phyloP scores from a whole-genome alignment of 2,797 vertebrate species.

The Triplophysa bombifrons region DNA sequence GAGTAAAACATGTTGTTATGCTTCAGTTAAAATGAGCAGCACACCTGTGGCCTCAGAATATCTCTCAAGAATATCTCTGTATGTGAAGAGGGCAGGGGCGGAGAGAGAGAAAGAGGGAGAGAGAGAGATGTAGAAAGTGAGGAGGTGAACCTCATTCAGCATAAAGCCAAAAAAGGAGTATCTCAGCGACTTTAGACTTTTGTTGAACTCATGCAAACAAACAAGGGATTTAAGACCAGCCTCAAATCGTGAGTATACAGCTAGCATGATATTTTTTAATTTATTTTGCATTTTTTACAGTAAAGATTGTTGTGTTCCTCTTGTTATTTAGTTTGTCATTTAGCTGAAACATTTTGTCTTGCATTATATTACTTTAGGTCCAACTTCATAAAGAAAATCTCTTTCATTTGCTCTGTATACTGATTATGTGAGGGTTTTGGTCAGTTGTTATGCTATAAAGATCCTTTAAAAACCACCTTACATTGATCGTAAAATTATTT shows the following conservation, averaged over 20 bases:
- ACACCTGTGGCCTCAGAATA: constrained; percentile 50
- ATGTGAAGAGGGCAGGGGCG: not conserved
- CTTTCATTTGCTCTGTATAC: not conserved
- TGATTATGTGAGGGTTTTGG: not conserved
- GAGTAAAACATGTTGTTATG: not conserved
- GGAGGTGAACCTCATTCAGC: not conserved
- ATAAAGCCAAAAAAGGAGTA: not conserved
- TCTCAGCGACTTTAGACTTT: constrained; percentile 9
- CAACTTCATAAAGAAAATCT: not conserved
- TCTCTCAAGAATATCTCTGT: constrained; percentile 18
- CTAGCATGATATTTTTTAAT: no score
- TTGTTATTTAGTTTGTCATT: no score
- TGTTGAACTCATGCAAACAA: constrained; percentile 19
- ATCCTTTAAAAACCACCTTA: no score
- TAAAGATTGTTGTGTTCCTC: not conserved
- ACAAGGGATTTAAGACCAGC: not conserved
- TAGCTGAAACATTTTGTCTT: not conserved
- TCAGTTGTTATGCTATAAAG: not conserved
- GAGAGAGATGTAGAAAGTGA: not conserved
- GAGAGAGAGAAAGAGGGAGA: constrained; percentile 2
- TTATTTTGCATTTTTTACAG: no score
- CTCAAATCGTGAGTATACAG: constrained; percentile 33
- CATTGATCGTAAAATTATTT: no score
- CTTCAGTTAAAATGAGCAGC: constrained; percentile 28
- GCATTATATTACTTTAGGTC: not conserved